A percentile compares a stretch with the other conserved stretches of the same genome.
phyloP scores from a whole-genome alignment of 1,140 invertebrate species.

The Hyles vespertilio region DNA sequence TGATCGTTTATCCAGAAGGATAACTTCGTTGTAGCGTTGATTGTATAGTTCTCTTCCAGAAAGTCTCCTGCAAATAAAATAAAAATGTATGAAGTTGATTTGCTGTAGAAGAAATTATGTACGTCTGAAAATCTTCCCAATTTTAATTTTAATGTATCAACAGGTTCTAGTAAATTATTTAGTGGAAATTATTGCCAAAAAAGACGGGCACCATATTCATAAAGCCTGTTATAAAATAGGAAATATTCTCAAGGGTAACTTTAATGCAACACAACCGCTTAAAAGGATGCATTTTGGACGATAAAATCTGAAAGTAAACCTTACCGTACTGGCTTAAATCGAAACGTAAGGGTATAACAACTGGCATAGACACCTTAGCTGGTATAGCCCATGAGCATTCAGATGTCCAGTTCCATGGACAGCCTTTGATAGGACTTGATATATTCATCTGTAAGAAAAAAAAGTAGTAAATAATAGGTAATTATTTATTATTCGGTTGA shows the following conservation, averaged over 20 bases:
- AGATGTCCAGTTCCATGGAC: slow-evolving; percentile 12
- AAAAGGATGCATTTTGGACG: background rate
- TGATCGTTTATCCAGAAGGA: slow-evolving; percentile 19
- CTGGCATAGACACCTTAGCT: slow-evolving; percentile 37
- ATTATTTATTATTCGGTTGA: no score
- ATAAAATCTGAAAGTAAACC: background rate
- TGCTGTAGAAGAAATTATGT: no score
- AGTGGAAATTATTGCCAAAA: no score
- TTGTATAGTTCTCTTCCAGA: slow-evolving; percentile 22
- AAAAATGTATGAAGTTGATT: background rate
- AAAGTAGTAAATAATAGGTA: background rate
- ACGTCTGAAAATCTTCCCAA: no score
- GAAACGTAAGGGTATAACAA: slow-evolving; percentile 32
- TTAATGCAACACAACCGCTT: background rate
- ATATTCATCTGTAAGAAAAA: slow-evolving; percentile 36
- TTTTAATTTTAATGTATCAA: no score
- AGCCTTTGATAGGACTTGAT: slow-evolving; percentile 33
- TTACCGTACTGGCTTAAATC: slow-evolving; percentile 40
- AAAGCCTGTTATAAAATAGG: no score
- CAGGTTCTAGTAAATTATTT: no score
- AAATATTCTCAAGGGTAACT: no score
- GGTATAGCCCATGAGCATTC: slow-evolving; percentile 37
- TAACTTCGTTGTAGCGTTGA: slow-evolving; percentile 35
- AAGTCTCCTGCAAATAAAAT: slow-evolving; percentile 22
- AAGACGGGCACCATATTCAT: no score